Evolutionary conservation across 2,888 invertebrate genomes (phyloP).

Genomic region (Ichneumoninae sp.): DNA sequence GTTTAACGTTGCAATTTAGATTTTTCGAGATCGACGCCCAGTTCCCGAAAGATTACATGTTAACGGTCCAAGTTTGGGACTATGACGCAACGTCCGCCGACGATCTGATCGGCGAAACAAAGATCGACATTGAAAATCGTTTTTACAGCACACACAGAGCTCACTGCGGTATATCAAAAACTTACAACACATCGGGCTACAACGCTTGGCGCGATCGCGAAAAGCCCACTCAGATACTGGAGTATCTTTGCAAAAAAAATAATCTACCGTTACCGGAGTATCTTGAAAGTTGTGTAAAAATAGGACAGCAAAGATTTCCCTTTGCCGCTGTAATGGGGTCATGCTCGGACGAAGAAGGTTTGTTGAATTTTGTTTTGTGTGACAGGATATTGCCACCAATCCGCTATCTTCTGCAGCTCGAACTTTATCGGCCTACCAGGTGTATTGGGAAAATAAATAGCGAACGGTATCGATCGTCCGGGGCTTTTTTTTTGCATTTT

Average conservation of each 20-base stretch:
- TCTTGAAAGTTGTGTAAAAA: slow-evolving; percentile 84
- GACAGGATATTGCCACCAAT: slow-evolving; percentile 17
- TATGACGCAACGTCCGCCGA: slow-evolving; percentile 89
- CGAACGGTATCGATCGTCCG: neutral
- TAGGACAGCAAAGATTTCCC: slow-evolving; percentile 85
- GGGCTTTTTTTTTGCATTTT: neutral
- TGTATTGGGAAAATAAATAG: slow-evolving; percentile 3
- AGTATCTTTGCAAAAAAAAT: slow-evolving; percentile 88
- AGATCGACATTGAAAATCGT: slow-evolving; percentile 94
- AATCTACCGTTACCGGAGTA: slow-evolving; percentile 87
- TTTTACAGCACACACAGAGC: slow-evolving; percentile 92
- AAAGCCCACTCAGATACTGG: slow-evolving; percentile 90
- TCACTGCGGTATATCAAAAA: slow-evolving; percentile 90
- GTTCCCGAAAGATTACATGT: slow-evolving; percentile 90
- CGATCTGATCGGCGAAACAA: slow-evolving; percentile 93
- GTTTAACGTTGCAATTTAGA: slow-evolving; percentile 83
- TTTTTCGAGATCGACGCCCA: slow-evolving; percentile 90
- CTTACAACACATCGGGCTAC: slow-evolving; percentile 89
- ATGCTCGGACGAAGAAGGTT: slow-evolving; percentile 59
- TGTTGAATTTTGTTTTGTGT: slow-evolving; percentile 26
- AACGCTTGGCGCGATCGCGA: slow-evolving; percentile 91
- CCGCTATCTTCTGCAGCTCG: neutral
- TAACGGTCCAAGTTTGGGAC: slow-evolving; percentile 91
- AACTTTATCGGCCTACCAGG: neutral
- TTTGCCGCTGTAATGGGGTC: slow-evolving; percentile 55